Conservation (phyloP, 2,888 invertebrate genomes). For the Lasius fuliginosus region DNA sequence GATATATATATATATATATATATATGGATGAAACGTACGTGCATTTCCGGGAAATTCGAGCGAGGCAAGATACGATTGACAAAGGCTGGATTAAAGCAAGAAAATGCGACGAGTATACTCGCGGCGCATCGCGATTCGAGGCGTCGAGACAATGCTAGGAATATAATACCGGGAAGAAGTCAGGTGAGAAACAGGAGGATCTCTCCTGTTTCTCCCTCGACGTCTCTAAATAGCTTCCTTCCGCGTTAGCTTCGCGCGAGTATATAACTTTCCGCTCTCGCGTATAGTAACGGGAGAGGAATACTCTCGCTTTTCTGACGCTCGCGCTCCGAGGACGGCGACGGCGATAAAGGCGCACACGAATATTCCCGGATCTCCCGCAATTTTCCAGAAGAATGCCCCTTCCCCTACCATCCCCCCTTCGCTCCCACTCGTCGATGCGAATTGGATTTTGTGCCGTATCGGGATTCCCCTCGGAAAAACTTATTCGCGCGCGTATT, state of each 20-base stretch:
- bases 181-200: slow-evolving; percentile 26
- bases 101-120: not conserved
- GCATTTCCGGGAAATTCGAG: not conserved
- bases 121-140: slow-evolving; percentile 19
- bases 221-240: slow-evolving; percentile 69
- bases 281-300: slow-evolving; percentile 48
- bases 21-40: not conserved
- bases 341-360: slow-evolving; percentile 57
- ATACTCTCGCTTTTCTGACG: slow-evolving; percentile 35
- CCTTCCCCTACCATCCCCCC: not conserved
- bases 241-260: slow-evolving; percentile 51
- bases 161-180: slow-evolving; percentile 19
- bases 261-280: slow-evolving; percentile 42
- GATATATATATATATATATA: not conserved
- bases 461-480: slow-evolving; percentile 39
- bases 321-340: slow-evolving; percentile 1
- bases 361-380: slow-evolving; percentile 61
- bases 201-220: slow-evolving; percentile 29
- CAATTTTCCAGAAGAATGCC: slow-evolving; percentile 64
- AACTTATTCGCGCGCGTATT: slow-evolving; percentile 56
- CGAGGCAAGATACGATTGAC: slow-evolving; percentile 1
- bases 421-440: slow-evolving; percentile 5
- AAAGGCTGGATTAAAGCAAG: slow-evolving; percentile 45
- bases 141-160: slow-evolving; percentile 35
- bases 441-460: slow-evolving; percentile 46